Evolutionary conservation across 2,113 vertebrate genomes (phyloP), one percentile per base, ranked within the genome.

Genomic region (Salvelinus alpinus): DNA sequence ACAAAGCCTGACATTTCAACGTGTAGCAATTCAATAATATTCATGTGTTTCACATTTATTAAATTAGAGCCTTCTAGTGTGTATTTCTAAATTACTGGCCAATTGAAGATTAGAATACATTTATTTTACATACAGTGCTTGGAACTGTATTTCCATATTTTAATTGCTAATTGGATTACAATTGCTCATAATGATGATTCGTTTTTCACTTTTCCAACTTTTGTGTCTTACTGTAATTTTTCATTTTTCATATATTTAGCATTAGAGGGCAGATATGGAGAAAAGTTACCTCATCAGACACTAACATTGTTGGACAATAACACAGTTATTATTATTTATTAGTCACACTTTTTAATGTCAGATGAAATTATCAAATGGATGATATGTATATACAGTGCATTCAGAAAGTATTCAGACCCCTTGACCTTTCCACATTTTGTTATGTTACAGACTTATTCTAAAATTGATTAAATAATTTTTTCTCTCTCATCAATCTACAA

Each of bases 11-110:
- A 48, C 38, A 70, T 44, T 70, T 48, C n/a, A 67, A 20, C 38
- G 31, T 34, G 68, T 8, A 70, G 68, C n/a, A 70, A n/a, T 20
- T 22, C 11, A 13, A 27, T 3, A 38, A 44, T 31, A 47, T 47
- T 47, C 1, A 16, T 11, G 27, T 14, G 12, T 68, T n/a, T n/a
- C 20, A 38, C 31, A 34, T 68, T 68, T 68, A 7, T 64, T 64
- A 11, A 44, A 34, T 68, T 16, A 18, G 27, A 67, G 11, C 64
- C 6, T 24, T 34, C 64, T 20, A 16, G 27, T 27, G 34, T 4
- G 27, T 31, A 67, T 14, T 67, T 67, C 25, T 66, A 11, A 67
- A 67, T 67, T 67, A 67, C 27, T 16, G 14, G 64, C 64, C 64
- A n/a, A 20, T 64, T n/a, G 18, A 68, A 22, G 68, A 25, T 48